These are phyloP conservation scores for Tholera decimalis DNA, from an alignment of 2,888 invertebrate species.

Conservation along the genomic window DNA sequence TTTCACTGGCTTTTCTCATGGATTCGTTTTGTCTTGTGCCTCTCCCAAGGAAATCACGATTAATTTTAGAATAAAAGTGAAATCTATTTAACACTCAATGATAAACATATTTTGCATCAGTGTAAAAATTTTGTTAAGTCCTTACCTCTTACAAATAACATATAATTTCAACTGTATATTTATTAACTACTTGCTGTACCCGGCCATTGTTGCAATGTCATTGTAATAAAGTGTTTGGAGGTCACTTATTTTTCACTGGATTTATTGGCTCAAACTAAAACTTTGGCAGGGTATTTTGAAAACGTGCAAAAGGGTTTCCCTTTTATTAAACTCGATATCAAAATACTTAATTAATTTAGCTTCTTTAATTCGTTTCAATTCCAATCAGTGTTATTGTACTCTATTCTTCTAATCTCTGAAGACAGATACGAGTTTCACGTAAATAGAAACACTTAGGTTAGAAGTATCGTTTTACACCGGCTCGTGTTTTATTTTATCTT, in stretches of 20 bases:
- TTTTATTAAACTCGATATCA: not conserved
- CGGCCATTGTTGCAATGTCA: too few relatives aligned
- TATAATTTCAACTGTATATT: too few relatives aligned
- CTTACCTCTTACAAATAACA: too few relatives aligned
- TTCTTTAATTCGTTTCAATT: constrained; percentile 12
- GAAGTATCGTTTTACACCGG: constrained; percentile 53
- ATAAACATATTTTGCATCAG: too few relatives aligned
- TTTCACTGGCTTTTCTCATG: not conserved
- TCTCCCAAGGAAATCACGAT: not conserved
- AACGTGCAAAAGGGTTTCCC: too few relatives aligned
- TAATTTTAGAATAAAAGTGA: not conserved
- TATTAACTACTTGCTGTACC: too few relatives aligned
- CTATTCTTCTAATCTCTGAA: constrained; percentile 25
- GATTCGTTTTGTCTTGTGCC: not conserved
- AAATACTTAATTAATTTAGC: not conserved
- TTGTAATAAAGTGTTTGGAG: too few relatives aligned
- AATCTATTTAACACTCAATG: not conserved
- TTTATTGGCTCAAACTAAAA: too few relatives aligned
- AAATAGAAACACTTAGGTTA: constrained; percentile 54
- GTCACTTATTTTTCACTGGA: too few relatives aligned
- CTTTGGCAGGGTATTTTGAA: too few relatives aligned
- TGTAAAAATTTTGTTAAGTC: not conserved
- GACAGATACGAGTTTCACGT: constrained; percentile 33
- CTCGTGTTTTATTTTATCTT: constrained; percentile 49
- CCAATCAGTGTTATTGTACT: constrained; percentile 12